These are phyloP conservation scores for Lagenorhynchus albirostris DNA, from an alignment of 2,113 vertebrate species.

Conservation along the genomic window DNA sequence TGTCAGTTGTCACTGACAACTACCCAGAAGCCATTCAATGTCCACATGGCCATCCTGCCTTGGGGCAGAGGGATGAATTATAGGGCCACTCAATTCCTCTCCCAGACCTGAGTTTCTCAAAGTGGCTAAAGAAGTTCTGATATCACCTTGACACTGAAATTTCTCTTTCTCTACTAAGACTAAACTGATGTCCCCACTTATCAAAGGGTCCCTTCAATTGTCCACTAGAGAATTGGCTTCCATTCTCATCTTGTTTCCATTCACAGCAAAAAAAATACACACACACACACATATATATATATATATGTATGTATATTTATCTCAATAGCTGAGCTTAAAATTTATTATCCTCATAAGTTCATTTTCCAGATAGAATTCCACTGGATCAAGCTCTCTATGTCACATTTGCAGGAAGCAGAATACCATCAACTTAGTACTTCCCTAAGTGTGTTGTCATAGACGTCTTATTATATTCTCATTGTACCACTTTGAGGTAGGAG, in stretches of 20 bases:
- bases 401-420: not conserved
- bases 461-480: not conserved
- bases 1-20: not conserved
- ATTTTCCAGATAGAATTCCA: not conserved
- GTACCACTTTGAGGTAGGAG: not conserved
- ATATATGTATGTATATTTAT: too few species aligned
- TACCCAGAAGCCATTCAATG: not conserved
- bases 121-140: not conserved
- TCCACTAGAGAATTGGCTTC: not conserved
- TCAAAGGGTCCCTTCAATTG: not conserved
- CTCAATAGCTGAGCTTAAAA: not conserved
- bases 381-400: not conserved
- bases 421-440: not conserved
- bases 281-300: too few species aligned
- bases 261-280: not conserved
- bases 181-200: not conserved
- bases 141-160: not conserved
- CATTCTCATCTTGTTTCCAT: not conserved
- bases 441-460: not conserved
- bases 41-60: not conserved
- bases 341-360: conserved; percentile 10
- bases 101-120: not conserved
- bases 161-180: not conserved
- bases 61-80: not conserved
- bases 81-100: not conserved